Conservation (phyloP, 1,140 invertebrate species). For the Macrobrachium rosenbergii region DNA sequence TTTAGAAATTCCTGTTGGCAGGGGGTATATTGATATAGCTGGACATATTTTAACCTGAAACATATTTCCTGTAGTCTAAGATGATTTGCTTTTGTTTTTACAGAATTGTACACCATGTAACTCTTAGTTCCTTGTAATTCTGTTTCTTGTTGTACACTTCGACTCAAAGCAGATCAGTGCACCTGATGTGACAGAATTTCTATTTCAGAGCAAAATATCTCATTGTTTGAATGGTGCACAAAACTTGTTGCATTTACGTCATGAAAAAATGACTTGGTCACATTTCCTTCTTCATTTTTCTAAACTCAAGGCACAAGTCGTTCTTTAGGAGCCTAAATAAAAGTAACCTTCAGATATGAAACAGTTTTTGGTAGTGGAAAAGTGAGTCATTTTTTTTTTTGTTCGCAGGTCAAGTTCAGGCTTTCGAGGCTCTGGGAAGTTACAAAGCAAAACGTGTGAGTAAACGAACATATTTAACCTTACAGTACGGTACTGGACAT, state of each 20-base stretch:
- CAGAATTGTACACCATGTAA: too few relatives aligned
- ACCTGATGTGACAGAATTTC: too few relatives aligned
- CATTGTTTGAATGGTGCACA: too few relatives aligned
- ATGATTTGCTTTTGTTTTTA: too few relatives aligned
- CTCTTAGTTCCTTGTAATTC: too few relatives aligned
- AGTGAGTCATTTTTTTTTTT: background rate
- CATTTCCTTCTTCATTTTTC: too few relatives aligned
- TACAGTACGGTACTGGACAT: background rate
- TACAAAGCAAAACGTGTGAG: constrained; percentile 45
- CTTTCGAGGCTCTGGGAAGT: constrained; percentile 34
- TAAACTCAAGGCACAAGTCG: too few relatives aligned
- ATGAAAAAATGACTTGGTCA: too few relatives aligned
- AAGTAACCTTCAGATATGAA: background rate
- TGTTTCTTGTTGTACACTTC: too few relatives aligned
- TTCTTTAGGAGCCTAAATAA: background rate
- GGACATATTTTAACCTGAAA: background rate
- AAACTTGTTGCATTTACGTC: too few relatives aligned
- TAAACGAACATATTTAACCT: background rate
- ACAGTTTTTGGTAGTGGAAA: background rate
- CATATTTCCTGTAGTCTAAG: background rate
- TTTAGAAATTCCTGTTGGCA: background rate
- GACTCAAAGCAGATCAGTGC: too few relatives aligned
- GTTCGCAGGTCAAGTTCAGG: constrained; percentile 46
- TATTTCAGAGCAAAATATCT: too few relatives aligned
- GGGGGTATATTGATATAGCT: background rate